Evolutionary conservation across 1,140 invertebrate genomes (phyloP).

Genomic region (Pemphigus obesinymphae): DNA sequence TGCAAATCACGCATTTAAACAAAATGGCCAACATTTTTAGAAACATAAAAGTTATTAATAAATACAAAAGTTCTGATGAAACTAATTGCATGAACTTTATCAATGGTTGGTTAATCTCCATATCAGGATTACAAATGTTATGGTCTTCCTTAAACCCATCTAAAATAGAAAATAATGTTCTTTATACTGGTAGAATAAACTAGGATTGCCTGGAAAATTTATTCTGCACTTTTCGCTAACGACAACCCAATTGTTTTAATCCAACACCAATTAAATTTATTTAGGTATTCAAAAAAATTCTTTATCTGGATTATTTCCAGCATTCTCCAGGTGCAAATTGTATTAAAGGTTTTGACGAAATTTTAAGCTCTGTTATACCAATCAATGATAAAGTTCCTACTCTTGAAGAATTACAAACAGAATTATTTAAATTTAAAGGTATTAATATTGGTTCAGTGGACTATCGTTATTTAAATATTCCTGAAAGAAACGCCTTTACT

Average conservation of each 20-base stretch:
- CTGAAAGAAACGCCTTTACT: neutral
- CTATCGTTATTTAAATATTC: neutral
- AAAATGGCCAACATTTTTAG: neutral
- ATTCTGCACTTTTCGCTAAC: neutral
- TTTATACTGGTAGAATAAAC: neutral
- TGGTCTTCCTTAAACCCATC: neutral
- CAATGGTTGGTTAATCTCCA: neutral
- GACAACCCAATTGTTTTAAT: slow-evolving; percentile 8
- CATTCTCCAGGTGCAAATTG: neutral
- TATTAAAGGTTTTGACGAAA: slow-evolving; percentile 3
- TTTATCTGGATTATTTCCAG: neutral
- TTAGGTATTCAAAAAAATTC: neutral
- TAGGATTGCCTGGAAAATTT: too few species aligned
- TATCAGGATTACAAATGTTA: neutral
- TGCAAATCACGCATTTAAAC: neutral
- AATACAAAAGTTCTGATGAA: neutral
- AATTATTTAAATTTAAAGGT: neutral
- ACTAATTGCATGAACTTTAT: neutral
- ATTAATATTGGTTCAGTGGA: neutral
- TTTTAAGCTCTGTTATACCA: too few species aligned
- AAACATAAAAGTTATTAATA: neutral
- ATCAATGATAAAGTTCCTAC: neutral
- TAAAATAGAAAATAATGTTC: neutral
- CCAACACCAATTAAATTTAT: neutral
- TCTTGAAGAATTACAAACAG: neutral